These are phyloP conservation scores for Pasiphila rectangulata DNA, from an alignment of 2,888 invertebrate genomes.

Conservation along the genomic window DNA sequence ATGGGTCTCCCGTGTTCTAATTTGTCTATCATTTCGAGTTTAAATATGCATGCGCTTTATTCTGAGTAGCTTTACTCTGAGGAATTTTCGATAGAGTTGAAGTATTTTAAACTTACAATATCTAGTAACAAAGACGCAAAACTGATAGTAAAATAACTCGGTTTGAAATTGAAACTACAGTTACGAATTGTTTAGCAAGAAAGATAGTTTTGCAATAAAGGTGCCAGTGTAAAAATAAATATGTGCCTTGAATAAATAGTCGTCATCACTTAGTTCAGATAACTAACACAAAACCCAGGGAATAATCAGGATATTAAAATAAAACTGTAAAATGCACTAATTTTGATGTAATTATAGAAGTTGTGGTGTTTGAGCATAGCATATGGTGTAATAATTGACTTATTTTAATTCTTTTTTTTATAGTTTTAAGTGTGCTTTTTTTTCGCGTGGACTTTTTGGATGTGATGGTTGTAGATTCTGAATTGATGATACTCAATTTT, in stretches of 20 bases:
- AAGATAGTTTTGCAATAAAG: neutral
- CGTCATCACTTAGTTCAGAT: slow-evolving; percentile 11
- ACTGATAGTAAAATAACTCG: too few species aligned
- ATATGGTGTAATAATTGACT: slow-evolving; percentile 41
- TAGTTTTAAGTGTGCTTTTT: slow-evolving; percentile 71
- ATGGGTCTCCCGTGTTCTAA: too few species aligned
- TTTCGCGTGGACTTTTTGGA: slow-evolving; percentile 34
- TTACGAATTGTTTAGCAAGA: neutral
- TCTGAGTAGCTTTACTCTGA: too few species aligned
- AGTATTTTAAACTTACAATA: too few species aligned
- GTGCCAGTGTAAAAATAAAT: neutral
- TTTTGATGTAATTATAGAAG: slow-evolving; percentile 14
- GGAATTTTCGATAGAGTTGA: too few species aligned
- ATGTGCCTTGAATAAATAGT: slow-evolving; percentile 4
- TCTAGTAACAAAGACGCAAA: too few species aligned
- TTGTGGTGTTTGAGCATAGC: slow-evolving; percentile 32
- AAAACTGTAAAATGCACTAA: slow-evolving; percentile 27
- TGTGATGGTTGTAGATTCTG: slow-evolving; percentile 14
- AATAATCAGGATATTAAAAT: slow-evolving; percentile 11
- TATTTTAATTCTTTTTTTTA: slow-evolving; percentile 54
- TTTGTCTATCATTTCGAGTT: too few species aligned
- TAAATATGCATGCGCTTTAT: too few species aligned
- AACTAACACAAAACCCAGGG: slow-evolving; percentile 11
- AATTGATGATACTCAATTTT: too few species aligned
- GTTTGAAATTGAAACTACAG: too few species aligned